Evolutionary conservation across 1,140 invertebrate species (phyloP), one percentile per base, ranked within the genome.

Genomic region (Tetranychus urticae): DNA sequence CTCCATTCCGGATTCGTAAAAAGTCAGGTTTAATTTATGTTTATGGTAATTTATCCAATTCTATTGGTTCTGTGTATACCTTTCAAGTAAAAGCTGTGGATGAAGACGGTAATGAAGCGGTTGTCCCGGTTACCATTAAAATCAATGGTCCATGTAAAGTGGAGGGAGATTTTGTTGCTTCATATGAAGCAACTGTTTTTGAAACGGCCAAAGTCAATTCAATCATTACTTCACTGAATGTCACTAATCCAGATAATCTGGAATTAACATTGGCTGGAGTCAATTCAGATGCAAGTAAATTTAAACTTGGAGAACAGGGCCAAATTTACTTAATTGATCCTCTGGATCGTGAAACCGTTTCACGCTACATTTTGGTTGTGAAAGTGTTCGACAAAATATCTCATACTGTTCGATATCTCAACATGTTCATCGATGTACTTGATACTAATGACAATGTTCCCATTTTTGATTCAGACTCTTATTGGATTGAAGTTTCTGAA

Each of bases 371-470:
- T 36, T 36, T 35, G 14, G 35, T 8, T 34, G 34, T 36, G 34
- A 35, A 36, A 39, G 2, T 56, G 1, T 39, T 39, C 12, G 37
- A n/a, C 14, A 56, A n/a, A 39, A 35, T 34, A 39, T 36, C 55
- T 34, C 36, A 14, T 12, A 56, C 14, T 36, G 13, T 63, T 35
- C 31, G 46, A n/a, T 55, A 45, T 14, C 70, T 81, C 86, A 0
- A 77, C 46, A 88, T 97, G 2, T 88, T 92, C 71, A 86, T 96
- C 45, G 87, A 83, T 7, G 85, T 64, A 5, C 34, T 69, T 10
- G 70, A 75, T 61, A 83, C 89, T 64, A 91, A 77, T 64, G 88
- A 94, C 74, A 92, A 94, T 74, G 88, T 92, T 71, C 91, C 91
- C 45, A 85, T 91, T 67, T 96, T 96, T 78, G 14, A 3, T 36